These are phyloP conservation scores for Gymnocypris eckloni DNA, from an alignment of 2,797 vertebrate genomes.

Conservation along the genomic window DNA sequence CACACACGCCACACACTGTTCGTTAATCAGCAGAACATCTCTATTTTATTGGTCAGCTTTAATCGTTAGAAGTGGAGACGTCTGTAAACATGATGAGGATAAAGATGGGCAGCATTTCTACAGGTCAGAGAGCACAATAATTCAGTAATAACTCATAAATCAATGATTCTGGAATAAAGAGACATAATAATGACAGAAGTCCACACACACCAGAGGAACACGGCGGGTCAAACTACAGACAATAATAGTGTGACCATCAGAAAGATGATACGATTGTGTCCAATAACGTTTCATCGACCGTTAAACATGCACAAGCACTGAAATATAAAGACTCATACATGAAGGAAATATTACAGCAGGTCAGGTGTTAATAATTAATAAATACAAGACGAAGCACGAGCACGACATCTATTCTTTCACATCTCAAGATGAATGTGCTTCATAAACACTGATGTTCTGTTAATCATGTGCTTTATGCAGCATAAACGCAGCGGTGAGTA, in stretches of 20 bases:
- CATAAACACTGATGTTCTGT: not conserved
- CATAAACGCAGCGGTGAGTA: too few species aligned
- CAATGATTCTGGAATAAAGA: not conserved
- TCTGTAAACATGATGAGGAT: not conserved
- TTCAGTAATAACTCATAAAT: not conserved
- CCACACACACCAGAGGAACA: not conserved
- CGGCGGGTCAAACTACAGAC: not conserved
- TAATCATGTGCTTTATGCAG: not conserved
- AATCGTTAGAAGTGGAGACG: not conserved
- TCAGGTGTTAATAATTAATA: not conserved
- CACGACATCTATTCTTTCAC: not conserved
- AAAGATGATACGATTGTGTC: too few species aligned
- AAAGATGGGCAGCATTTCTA: conserved; percentile 30
- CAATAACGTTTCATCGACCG: not conserved
- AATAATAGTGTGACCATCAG: too few species aligned
- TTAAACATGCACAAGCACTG: too few species aligned
- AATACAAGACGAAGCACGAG: conserved; percentile 17
- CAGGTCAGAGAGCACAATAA: not conserved
- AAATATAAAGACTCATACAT: not conserved
- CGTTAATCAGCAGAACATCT: not conserved
- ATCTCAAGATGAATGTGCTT: not conserved
- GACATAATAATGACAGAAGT: not conserved
- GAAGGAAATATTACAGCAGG: not conserved
- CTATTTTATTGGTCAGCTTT: not conserved
- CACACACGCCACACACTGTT: not conserved